Conservation (phyloP, 2,888 invertebrate species). For the Nipponacmea schrenckii region DNA sequence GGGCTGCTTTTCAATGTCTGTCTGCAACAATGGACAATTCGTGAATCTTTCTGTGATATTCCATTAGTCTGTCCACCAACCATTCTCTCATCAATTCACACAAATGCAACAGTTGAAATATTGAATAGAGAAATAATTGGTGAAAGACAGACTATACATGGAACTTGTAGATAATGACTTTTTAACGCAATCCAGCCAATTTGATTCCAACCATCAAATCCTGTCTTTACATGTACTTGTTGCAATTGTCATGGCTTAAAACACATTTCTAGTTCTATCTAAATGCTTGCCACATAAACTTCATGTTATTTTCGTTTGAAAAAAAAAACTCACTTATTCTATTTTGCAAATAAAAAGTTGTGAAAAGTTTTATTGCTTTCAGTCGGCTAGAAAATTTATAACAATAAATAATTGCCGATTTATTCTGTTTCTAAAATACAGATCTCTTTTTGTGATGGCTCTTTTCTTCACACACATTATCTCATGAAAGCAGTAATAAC, state of each 20-base stretch:
- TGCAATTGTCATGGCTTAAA: neutral
- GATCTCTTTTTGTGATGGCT: too few relatives aligned
- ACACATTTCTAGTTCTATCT: too few relatives aligned
- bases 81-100: slow-evolving; percentile 7
- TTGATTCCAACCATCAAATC: neutral
- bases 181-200: slow-evolving; percentile 1
- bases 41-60: neutral
- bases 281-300: too few relatives aligned
- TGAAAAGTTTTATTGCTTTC: too few relatives aligned
- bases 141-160: neutral
- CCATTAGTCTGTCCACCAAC: slow-evolving; percentile 6
- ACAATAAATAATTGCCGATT: too few relatives aligned
- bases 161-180: slow-evolving; percentile 4
- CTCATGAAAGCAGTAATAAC: too few relatives aligned
- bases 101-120: slow-evolving; percentile 3
- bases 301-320: too few relatives aligned
- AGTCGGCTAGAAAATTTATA: too few relatives aligned
- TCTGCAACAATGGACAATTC: slow-evolving; percentile 9
- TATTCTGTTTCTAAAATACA: too few relatives aligned
- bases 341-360: too few relatives aligned
- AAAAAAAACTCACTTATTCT: too few relatives aligned
- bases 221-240: neutral
- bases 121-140: slow-evolving; percentile 4
- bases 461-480: too few relatives aligned
- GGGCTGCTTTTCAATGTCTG: slow-evolving; percentile 1